Evolutionary conservation across 2,888 invertebrate genomes (phyloP).

Genomic region (Drosophila trichaetosa): DNA sequence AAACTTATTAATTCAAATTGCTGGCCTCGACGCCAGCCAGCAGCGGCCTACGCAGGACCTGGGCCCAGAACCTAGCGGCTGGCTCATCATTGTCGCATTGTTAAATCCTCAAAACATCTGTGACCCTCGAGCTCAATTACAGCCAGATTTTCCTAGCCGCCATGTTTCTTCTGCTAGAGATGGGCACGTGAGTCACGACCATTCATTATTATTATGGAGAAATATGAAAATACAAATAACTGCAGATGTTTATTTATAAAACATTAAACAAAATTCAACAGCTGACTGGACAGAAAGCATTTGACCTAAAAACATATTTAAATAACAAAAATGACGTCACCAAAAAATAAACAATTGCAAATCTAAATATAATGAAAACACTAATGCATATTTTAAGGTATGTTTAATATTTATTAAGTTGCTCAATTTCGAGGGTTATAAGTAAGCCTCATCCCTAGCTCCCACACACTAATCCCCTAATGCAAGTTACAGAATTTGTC

Average conservation of each 20-base stretch:
- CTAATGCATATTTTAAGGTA: neutral
- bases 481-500: conserved; percentile 37
- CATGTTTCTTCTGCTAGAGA: conserved; percentile 13
- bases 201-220: neutral
- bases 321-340: neutral
- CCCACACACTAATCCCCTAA: conserved; percentile 33
- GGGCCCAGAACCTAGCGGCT: conserved; percentile 12
- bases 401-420: neutral
- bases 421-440: neutral
- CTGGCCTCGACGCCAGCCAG: conserved; percentile 30
- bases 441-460: conserved; percentile 12
- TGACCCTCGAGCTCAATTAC: conserved; percentile 64
- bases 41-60: conserved; percentile 37
- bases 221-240: neutral
- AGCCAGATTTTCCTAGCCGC: conserved; percentile 39
- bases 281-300: neutral
- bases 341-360: neutral
- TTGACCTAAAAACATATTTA: neutral
- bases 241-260: neutral
- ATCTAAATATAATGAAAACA: neutral
- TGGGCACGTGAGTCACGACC: conserved; percentile 10
- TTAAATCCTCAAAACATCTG: conserved; percentile 64
- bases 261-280: neutral
- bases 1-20: conserved; percentile 75
- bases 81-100: conserved; percentile 70